These are phyloP conservation scores for Thinocorus orbignyianus DNA, from an alignment of 2,113 vertebrate species.

Conservation along the genomic window DNA sequence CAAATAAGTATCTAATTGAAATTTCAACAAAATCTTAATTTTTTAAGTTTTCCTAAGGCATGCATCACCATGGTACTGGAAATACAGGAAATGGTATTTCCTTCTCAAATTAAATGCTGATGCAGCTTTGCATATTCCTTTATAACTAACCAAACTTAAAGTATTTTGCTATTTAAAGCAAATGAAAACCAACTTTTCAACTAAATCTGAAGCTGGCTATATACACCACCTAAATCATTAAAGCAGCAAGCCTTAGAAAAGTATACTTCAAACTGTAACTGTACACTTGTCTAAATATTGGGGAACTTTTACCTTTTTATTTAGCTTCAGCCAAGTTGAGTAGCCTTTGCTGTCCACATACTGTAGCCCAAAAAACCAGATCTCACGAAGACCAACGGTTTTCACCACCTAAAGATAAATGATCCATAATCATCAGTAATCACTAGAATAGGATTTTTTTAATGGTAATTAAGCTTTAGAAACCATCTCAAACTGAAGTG, in stretches of 20 bases:
- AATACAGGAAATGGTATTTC: background rate
- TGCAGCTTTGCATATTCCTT: background rate
- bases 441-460: background rate
- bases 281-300: background rate
- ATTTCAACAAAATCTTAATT: background rate
- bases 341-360: slow-evolving; percentile 98
- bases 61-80: background rate
- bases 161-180: background rate
- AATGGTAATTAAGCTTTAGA: background rate
- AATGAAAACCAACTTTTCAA: background rate
- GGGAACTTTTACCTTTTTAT: slow-evolving; percentile 88
- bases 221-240: background rate
- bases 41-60: background rate
- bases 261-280: background rate
- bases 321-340: slow-evolving; percentile 95
- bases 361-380: slow-evolving; percentile 98
- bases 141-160: background rate
- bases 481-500: background rate
- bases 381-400: slow-evolving; percentile 95
- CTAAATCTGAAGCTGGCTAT: background rate
- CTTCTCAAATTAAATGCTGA: background rate
- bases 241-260: background rate
- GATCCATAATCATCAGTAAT: slow-evolving; percentile 1
- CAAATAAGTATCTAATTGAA: background rate
- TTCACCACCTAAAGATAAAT: slow-evolving; percentile 89